phyloP scores from a whole-genome alignment of 2,888 invertebrate genomes.

The Ethmia dodecea region DNA sequence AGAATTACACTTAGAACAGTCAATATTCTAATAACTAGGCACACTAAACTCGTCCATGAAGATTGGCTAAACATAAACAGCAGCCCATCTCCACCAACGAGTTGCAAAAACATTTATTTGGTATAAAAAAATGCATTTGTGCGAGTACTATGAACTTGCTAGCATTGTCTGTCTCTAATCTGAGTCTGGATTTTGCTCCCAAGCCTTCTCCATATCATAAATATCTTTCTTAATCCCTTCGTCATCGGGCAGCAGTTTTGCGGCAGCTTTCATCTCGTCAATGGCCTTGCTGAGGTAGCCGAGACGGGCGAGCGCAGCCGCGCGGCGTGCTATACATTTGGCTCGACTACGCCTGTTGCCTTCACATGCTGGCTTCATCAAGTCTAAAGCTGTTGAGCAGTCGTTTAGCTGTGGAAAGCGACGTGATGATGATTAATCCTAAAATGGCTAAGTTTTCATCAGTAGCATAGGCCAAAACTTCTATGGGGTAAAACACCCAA shows the following conservation, averaged over 20 bases:
- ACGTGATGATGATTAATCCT: no score
- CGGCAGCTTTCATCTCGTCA: slow-evolving; percentile 85
- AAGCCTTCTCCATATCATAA: slow-evolving; percentile 85
- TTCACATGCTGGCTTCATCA: slow-evolving; percentile 84
- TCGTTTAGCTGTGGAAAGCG: slow-evolving; percentile 62
- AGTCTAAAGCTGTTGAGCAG: slow-evolving; percentile 82
- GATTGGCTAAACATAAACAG: no score
- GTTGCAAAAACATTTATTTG: no score
- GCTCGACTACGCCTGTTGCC: slow-evolving; percentile 84
- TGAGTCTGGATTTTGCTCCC: slow-evolving; percentile 86
- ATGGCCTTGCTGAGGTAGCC: slow-evolving; percentile 84
- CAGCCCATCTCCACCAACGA: no score
- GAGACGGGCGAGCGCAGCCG: slow-evolving; percentile 83
- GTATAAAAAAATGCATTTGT: no score
- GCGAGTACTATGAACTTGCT: no score
- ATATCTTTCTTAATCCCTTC: slow-evolving; percentile 79
- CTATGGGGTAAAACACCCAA: no score
- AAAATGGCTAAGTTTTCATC: no score
- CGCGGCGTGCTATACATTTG: slow-evolving; percentile 85
- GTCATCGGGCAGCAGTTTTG: slow-evolving; percentile 81
- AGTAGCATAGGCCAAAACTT: no score
- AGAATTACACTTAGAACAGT: no score
- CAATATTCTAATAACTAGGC: no score
- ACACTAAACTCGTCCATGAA: no score
- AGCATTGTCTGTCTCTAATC: slow-evolving; percentile 32